These are phyloP conservation scores for Pocillopora damicornis DNA, from an alignment of 64 coral and sea anemone species.

Conservation along the genomic window DNA sequence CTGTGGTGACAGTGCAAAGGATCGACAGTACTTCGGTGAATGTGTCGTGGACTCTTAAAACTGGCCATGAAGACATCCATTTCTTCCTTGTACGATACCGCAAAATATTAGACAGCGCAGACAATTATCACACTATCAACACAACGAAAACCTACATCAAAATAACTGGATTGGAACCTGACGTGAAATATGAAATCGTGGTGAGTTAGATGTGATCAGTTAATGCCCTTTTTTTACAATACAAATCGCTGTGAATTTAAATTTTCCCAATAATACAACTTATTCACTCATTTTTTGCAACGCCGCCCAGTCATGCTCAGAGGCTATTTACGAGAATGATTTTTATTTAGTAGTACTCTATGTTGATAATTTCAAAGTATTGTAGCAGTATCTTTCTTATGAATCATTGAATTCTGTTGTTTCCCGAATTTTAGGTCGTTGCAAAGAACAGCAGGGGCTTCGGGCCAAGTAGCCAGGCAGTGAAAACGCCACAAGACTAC, in stretches of 20 bases:
- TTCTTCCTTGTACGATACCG: slow-evolving; percentile 35
- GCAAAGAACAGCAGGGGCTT: slow-evolving; percentile 31
- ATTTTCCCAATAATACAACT: background rate
- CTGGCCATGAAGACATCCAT: slow-evolving; percentile 29
- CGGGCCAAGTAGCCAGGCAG: slow-evolving; percentile 2
- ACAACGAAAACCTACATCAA: slow-evolving; percentile 31
- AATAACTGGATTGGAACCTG: slow-evolving; percentile 43
- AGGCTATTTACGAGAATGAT: no score
- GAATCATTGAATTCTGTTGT: background rate
- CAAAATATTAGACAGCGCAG: background rate
- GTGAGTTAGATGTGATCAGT: background rate
- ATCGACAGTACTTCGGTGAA: slow-evolving; percentile 32
- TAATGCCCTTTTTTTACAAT: background rate
- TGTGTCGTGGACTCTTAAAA: slow-evolving; percentile 41
- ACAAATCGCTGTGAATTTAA: no score
- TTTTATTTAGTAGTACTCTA: no score
- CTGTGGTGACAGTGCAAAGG: slow-evolving; percentile 27
- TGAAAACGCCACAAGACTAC: background rate
- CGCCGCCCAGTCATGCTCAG: no score
- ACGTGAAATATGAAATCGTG: slow-evolving; percentile 39
- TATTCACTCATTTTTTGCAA: no score
- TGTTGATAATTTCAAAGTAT: no score
- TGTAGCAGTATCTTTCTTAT: background rate
- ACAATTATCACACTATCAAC: background rate
- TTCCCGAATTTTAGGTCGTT: background rate